These are phyloP conservation scores for Cordilura impudica DNA, from an alignment of 2,888 invertebrate genomes.

Conservation along the genomic window DNA sequence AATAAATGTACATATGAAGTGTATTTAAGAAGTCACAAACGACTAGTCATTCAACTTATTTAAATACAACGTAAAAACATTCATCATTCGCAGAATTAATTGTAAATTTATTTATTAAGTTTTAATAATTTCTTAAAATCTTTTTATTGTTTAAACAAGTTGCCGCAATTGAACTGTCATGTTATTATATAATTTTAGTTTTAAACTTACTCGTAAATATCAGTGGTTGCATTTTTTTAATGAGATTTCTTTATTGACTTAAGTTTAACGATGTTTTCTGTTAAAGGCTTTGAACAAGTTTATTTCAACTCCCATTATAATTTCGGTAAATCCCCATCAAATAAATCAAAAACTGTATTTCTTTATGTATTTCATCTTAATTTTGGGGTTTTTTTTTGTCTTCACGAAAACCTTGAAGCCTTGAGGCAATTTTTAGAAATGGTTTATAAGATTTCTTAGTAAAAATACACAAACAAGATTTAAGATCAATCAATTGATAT, in stretches of 20 bases:
- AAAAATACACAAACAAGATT: slow-evolving; percentile 2
- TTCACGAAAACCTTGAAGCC: slow-evolving; percentile 2
- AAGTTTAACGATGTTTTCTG: background rate
- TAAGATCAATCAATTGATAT: slow-evolving; percentile 28
- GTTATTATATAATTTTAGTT: background rate
- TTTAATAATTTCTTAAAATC: background rate
- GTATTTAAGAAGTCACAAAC: too few relatives aligned
- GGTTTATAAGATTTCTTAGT: slow-evolving; percentile 6
- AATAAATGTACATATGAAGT: too few relatives aligned
- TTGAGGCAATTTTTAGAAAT: slow-evolving; percentile 8
- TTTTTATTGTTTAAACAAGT: background rate
- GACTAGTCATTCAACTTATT: too few relatives aligned
- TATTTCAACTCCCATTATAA: background rate
- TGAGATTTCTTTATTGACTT: background rate
- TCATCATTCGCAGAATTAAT: background rate
- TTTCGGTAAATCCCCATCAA: slow-evolving; percentile 7
- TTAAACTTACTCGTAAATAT: background rate
- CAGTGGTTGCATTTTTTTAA: too few relatives aligned
- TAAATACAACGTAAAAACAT: background rate
- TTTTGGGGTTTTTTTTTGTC: slow-evolving; percentile 8
- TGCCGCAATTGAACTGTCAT: background rate
- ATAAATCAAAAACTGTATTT: background rate
- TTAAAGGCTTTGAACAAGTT: background rate
- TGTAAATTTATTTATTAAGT: background rate
- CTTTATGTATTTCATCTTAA: background rate